Base-by-base conservation (phyloP, 2,113 vertebrate genomes). In the Dolichallabes microphthalmus region DNA sequence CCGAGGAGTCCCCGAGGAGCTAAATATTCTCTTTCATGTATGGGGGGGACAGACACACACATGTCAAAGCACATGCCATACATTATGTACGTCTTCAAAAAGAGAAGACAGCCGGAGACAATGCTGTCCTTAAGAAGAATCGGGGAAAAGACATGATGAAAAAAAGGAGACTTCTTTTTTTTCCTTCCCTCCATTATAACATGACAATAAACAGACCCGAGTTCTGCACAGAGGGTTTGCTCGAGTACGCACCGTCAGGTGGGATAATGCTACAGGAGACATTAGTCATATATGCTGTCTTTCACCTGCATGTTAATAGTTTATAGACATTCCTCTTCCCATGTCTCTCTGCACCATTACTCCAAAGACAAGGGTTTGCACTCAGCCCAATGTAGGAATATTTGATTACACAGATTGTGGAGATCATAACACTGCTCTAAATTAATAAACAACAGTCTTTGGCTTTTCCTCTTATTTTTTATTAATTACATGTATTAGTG, bases 391-490 rank as follows among this genome's bases (percentile, higher is more conserved):
- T 94, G 93, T 92, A 91, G 89, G 93, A 94, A 95, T 95, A 93
- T 94, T 94, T 95, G 92, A 94, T 94, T 94, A 94, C 93, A 94
- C 25, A 87, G 91, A 92, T 94, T 92, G 92, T 89, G 91, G 93
- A 94, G 93, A 92, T 90, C 91, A 88, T 80, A 94, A 94, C 93
- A 94, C 89, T 87, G 91, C 90, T 94, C 89, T 95, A 92, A 95
- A 95, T 95, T 94, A 95, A 95, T 95, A 94, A 95, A 94, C 93
- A 92, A 91, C 91, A 80, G 45, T 89, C 89, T 92, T 90, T 90
- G 90, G 92, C 94, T 94, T 92, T 94, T 89, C 86, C 73, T 53
- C 83, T 83, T 80, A 91, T 91, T 89, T 88, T 83, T 90, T 90
- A 89, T 87, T 87, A 86, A 89, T 88, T 84, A 13, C 66, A 82